Evolutionary conservation across 2,797 vertebrate genomes (phyloP), one percentile per base, ranked within the genome.

Genomic region (Danio aesculapii): DNA sequence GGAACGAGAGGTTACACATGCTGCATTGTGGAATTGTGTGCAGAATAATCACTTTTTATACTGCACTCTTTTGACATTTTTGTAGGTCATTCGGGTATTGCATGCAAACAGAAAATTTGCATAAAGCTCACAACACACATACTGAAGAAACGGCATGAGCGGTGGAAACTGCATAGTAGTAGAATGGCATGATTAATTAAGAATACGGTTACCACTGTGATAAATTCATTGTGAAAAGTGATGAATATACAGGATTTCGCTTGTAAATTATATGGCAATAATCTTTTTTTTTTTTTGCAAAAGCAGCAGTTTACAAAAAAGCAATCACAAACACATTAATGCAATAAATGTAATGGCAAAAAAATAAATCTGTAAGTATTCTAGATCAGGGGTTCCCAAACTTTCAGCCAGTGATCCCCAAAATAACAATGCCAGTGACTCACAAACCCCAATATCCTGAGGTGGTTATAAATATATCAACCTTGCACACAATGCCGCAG

Each of bases 51-150:
- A 8, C 10, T 19, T 57, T 72, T n/a, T 72, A 9, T 72, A 46
- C n/a, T 58, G 41, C n/a, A 72, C n/a, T 8, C 17, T 77, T 55
- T 57, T 44, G 73, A 1, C n/a, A 64, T 44, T 64, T 55, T 58
- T 9, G 53, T 69, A 77, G 62, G 62, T 77, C 50, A 46, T 46
- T 1, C 50, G 66, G 19, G 39, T 46, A 66, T 11, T 58, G 16
- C 21, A 68, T 57, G 16, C 41, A 77, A 53, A 67, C 6, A 67
- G 14, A 57, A 46, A 10, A 44, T 47, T 16, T 17, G 21, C 49
- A 64, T 44, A n/a, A 3, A 1, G 14, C 63, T 44, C 52, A 76
- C 16, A 52, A 17, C 16, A 52, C 5, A 49, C 30, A 12, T 13
- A 30, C 16, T 52, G 16, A 21, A 19, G 30, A 52, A 75, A 50